Conservation (phyloP, 2,888 invertebrate genomes). For the Macroteleia sp. region DNA sequence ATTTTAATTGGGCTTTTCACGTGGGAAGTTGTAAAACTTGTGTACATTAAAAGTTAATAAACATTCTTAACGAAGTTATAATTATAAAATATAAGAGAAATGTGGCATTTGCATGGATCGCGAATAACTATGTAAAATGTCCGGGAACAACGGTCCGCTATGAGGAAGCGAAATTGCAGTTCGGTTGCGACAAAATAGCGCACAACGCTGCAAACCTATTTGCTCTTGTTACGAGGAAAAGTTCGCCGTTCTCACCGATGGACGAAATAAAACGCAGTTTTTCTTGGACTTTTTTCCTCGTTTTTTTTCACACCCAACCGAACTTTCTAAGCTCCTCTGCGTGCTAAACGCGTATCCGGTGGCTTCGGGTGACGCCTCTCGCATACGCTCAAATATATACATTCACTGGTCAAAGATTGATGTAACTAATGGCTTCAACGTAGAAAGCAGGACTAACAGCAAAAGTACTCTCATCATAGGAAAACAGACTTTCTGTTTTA, state of each 20-base stretch:
- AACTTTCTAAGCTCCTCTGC: slow-evolving; percentile 60
- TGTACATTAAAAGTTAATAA: too few relatives aligned
- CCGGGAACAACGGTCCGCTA: too few relatives aligned
- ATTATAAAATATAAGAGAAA: too few relatives aligned
- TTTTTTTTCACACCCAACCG: slow-evolving; percentile 48
- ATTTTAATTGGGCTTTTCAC: too few relatives aligned
- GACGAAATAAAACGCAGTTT: too few relatives aligned
- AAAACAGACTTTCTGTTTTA: slow-evolving; percentile 39
- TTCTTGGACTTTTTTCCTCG: neutral
- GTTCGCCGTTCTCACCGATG: slow-evolving; percentile 18
- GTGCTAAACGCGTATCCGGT: slow-evolving; percentile 51
- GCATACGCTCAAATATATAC: slow-evolving; percentile 49
- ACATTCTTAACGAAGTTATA: too few relatives aligned
- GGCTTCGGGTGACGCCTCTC: slow-evolving; percentile 58
- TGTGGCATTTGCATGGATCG: too few relatives aligned
- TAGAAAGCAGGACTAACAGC: slow-evolving; percentile 52
- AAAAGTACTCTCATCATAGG: slow-evolving; percentile 17
- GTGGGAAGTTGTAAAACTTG: too few relatives aligned
- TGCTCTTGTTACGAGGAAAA: slow-evolving; percentile 15
- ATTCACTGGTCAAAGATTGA: slow-evolving; percentile 59
- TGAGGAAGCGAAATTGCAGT: too few relatives aligned
- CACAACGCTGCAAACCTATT: too few relatives aligned
- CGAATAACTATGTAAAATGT: too few relatives aligned
- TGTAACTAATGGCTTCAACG: slow-evolving; percentile 46
- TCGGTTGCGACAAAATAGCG: too few relatives aligned